These are phyloP conservation scores for Micrastur ruficollis DNA, from an alignment of 2,797 vertebrate genomes.

Conservation along the genomic window DNA sequence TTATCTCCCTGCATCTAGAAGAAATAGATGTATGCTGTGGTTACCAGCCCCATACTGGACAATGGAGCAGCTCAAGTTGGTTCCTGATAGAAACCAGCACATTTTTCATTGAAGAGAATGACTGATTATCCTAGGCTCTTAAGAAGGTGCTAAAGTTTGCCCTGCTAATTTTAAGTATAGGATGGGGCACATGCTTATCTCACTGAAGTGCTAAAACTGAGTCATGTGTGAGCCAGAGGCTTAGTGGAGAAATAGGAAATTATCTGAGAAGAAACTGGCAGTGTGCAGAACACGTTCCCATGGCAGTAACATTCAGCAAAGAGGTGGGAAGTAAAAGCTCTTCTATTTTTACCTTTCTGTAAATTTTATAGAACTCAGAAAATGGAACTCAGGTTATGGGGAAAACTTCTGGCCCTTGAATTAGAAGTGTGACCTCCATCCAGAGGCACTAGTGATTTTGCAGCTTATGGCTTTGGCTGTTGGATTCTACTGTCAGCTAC, in stretches of 20 bases:
- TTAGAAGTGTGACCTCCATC: not conserved
- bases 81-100: not conserved
- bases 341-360: slow-evolving; percentile 56
- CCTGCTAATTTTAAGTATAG: slow-evolving; percentile 47
- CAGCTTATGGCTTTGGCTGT: not conserved
- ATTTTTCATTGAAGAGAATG: not conserved
- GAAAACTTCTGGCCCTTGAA: not conserved
- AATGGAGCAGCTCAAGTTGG: not conserved
- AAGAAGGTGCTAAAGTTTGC: not conserved
- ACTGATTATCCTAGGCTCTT: not conserved
- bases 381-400: not conserved
- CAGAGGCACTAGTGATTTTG: not conserved
- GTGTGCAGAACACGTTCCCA: slow-evolving; percentile 44
- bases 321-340: slow-evolving; percentile 51
- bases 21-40: not conserved
- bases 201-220: slow-evolving; percentile 47
- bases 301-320: slow-evolving; percentile 55
- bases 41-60: not conserved
- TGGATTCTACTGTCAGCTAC: not conserved
- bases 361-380: not conserved
- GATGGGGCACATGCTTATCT: slow-evolving; percentile 40
- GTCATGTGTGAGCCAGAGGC: slow-evolving; percentile 62
- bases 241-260: slow-evolving; percentile 51
- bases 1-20: not conserved
- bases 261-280: slow-evolving; percentile 35